Conservation (phyloP, 2,113 vertebrate species). For the Atrichornis clamosus region DNA sequence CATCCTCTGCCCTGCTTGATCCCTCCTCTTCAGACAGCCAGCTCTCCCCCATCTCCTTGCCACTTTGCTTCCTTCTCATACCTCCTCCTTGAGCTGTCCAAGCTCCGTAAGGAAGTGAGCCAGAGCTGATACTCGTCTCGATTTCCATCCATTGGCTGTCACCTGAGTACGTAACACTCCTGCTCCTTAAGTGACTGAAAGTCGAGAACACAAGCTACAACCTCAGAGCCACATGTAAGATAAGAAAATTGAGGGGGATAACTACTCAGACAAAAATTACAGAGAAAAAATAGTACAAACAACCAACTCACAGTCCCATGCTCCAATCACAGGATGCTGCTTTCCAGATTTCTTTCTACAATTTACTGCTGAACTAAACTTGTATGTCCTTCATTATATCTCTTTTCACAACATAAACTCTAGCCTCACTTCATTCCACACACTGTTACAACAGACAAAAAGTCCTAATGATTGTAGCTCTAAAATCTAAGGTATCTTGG, state of each 20-base stretch:
- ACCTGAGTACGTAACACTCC: background rate
- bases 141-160: background rate
- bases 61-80: background rate
- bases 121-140: background rate
- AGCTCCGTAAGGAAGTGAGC: fast-evolving
- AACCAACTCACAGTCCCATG: background rate
- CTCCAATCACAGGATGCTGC: background rate
- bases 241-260: background rate
- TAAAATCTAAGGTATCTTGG: background rate
- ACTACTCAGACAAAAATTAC: background rate
- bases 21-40: background rate
- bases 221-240: background rate
- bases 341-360: background rate
- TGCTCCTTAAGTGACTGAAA: background rate
- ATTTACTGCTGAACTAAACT: background rate
- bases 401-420: background rate
- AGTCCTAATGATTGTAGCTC: background rate
- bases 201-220: background rate
- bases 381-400: background rate
- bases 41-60: background rate
- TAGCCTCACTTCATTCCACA: background rate
- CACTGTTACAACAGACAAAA: background rate
- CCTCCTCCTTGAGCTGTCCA: background rate
- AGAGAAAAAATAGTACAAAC: background rate
- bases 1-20: background rate